Base-by-base conservation (phyloP, 2,797 vertebrate species). In the Ptychobarbus kaznakovi region DNA sequence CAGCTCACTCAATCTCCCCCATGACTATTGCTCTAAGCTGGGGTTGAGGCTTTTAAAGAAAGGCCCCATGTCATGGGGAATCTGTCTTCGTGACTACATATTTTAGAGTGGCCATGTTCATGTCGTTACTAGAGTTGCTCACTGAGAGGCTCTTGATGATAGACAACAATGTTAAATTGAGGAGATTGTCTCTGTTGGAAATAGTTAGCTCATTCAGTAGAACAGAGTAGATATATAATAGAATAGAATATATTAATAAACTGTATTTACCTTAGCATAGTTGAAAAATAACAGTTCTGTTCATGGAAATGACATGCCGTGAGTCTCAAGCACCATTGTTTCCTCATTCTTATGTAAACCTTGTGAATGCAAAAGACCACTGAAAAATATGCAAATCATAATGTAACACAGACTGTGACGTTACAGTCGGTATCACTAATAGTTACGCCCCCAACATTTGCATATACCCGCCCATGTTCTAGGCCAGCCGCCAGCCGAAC, bases 31-130 rank as follows among this genome's bases (percentile, higher is more conserved):
- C 35, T 81, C 38, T 69, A 42, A 83, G 63, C 35, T 32, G 68
- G 44, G 56, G 61, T 46, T 35, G 65, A 78, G 49, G 86, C 87
- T 87, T 90, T 90, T 86, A 88, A 86, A 56, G 58, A 70, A 85
- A 81, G 51, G 9, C 53, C n/a, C 49, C 49, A 35, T 87, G 86
- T 80, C 77, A 87, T 46, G 66, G 73, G 82, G 44, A 80, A 83
- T 83, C 63, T 42, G 66, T 86, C 86, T 86, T 49, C 32, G 5
- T 81, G 66, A 49, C 66, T 61, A 40, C 51, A 56, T 78, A 73
- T 84, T 81, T 87, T 51, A 84, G 51, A 56, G 72, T 75, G 49
- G 40, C 73, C 25, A 40, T 44, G 20, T 38, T 79, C 28, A 35
- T 49, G 16, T 61, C 6, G 4, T 46, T 35, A 81, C 18, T 13